Conservation (phyloP, 2,888 invertebrate species). For the Melanargia galathea region DNA sequence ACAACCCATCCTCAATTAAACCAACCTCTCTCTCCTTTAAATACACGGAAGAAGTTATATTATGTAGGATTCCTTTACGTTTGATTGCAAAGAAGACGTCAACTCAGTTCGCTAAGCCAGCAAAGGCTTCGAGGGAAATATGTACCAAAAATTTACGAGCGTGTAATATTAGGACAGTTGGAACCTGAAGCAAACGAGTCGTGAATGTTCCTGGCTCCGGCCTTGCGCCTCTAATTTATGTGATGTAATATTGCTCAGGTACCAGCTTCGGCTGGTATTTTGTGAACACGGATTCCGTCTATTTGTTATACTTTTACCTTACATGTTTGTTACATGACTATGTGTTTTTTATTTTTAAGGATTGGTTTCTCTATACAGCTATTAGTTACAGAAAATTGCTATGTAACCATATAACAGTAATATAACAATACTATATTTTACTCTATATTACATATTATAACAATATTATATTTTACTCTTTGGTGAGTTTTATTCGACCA, state of each 20-base stretch:
- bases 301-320: constrained; percentile 8
- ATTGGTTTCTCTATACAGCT: no score
- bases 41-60: no score
- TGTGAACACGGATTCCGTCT: constrained; percentile 14
- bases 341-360: no score
- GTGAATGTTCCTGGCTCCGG: constrained; percentile 59
- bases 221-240: constrained; percentile 65
- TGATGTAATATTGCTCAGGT: constrained; percentile 65
- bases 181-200: constrained; percentile 62
- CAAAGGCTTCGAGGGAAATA: constrained; percentile 1
- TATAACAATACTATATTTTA: no score
- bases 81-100: neutral
- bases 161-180: constrained; percentile 75
- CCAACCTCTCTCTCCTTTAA: no score
- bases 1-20: no score
- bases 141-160: constrained; percentile 63
- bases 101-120: neutral
- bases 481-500: no score
- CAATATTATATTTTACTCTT: no score
- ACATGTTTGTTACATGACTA: neutral
- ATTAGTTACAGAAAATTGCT: no score
- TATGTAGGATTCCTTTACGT: neutral
- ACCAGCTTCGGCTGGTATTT: constrained; percentile 9
- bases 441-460: no score
- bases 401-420: no score